These are phyloP conservation scores for Toxotes jaculatrix DNA, from an alignment of 2,113 vertebrate genomes.

Conservation along the genomic window DNA sequence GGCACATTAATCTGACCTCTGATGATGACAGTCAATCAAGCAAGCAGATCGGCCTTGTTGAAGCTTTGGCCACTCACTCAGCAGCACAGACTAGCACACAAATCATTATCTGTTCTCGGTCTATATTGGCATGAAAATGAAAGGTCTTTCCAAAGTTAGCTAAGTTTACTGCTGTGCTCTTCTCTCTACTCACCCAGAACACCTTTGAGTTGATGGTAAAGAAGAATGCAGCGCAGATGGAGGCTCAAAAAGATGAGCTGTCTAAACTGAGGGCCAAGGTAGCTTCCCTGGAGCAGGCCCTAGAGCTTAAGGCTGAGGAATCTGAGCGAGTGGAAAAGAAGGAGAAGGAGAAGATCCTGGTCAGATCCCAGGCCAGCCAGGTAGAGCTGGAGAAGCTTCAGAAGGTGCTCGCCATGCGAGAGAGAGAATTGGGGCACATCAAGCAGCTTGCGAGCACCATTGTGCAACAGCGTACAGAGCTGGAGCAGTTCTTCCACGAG, in stretches of 20 bases:
- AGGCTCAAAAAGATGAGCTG: constrained; percentile 80
- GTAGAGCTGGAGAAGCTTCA: constrained; percentile 87
- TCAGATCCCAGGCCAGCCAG: constrained; percentile 74
- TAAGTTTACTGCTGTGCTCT: background rate
- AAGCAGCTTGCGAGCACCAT: constrained; percentile 86
- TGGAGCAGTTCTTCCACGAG: constrained; percentile 89
- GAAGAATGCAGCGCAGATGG: constrained; percentile 83
- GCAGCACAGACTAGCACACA: constrained; percentile 37
- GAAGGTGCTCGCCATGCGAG: constrained; percentile 84
- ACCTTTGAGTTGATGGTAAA: constrained; percentile 81
- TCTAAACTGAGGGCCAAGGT: constrained; percentile 81
- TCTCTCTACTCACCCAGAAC: constrained; percentile 80
- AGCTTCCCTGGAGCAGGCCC: constrained; percentile 79
- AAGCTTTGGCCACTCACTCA: constrained; percentile 47
- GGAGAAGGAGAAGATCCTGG: constrained; percentile 58
- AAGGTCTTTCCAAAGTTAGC: constrained; percentile 10
- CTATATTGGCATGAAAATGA: constrained; percentile 13
- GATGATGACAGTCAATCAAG: constrained; percentile 63
- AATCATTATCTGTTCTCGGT: constrained; percentile 27
- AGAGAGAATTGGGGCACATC: constrained; percentile 85
- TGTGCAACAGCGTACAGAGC: constrained; percentile 86
- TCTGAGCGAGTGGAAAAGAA: constrained; percentile 71
- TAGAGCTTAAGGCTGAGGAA: constrained; percentile 71
- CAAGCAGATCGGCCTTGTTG: constrained; percentile 49
- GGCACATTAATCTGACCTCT: constrained; percentile 63